These are phyloP conservation scores for Enteromius radiatus DNA, from an alignment of 2,797 vertebrate genomes.

Conservation along the genomic window DNA sequence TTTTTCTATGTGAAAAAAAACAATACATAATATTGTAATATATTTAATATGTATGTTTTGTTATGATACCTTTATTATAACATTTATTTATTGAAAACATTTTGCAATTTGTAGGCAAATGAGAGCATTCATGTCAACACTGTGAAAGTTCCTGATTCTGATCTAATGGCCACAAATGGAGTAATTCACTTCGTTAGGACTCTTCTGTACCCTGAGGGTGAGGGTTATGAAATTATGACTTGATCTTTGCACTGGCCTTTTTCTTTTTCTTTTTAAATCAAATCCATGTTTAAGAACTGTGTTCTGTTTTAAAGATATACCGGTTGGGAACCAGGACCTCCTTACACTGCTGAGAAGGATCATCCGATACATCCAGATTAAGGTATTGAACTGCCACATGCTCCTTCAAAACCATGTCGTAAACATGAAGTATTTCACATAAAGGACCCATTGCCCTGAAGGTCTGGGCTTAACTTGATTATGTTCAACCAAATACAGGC, in stretches of 20 bases:
- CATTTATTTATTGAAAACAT: constrained; percentile 3
- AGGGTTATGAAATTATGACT: constrained; percentile 16
- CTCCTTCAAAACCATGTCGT: background rate
- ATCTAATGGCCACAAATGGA: constrained; percentile 94
- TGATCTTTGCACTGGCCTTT: background rate
- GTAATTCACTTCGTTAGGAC: constrained; percentile 89
- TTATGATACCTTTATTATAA: no score
- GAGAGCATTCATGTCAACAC: constrained; percentile 86
- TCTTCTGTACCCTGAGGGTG: constrained; percentile 91
- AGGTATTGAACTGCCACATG: constrained; percentile 77
- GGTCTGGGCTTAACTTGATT: background rate
- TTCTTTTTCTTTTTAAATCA: background rate
- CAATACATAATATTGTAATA: background rate
- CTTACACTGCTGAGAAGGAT: constrained; percentile 84
- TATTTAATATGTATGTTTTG: background rate
- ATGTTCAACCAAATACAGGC: constrained; percentile 4
- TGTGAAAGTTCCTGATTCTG: constrained; percentile 82
- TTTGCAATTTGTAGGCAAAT: constrained; percentile 79
- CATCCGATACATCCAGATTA: constrained; percentile 89
- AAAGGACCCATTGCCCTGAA: background rate
- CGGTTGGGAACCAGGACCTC: constrained; percentile 89
- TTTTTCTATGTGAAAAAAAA: background rate
- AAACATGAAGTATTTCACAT: background rate
- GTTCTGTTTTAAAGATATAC: constrained; percentile 79
- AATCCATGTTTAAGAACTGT: constrained; percentile 5